These are phyloP conservation scores for Pelvicachromis taeniatus DNA, from an alignment of 2,113 vertebrate genomes.

Conservation along the genomic window DNA sequence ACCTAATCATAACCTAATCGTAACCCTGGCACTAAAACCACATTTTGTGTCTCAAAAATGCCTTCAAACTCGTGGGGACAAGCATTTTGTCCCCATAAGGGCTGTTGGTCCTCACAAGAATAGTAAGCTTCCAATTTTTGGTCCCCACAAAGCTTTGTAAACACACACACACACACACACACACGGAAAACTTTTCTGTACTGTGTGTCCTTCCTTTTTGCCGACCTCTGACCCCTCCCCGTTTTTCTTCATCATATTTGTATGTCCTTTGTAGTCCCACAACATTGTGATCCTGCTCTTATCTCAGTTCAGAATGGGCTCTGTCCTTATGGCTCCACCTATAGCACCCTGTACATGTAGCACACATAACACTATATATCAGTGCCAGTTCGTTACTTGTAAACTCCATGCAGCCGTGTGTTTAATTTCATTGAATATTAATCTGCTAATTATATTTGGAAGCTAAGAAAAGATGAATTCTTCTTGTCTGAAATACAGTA, in stretches of 20 bases:
- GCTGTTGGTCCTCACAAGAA: rapidly evolving
- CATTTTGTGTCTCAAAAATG: background rate
- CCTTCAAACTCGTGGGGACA: rapidly evolving
- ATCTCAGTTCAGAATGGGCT: background rate
- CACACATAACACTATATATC: background rate
- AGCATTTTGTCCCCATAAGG: rapidly evolving
- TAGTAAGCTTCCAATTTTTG: background rate
- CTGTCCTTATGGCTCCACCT: background rate
- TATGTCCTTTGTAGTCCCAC: background rate
- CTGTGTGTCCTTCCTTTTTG: background rate
- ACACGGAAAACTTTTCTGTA: background rate
- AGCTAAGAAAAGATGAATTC: background rate
- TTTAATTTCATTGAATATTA: slow-evolving; percentile 3
- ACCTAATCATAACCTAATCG: background rate
- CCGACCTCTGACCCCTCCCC: background rate
- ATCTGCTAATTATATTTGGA: slow-evolving; percentile 17
- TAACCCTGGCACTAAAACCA: background rate
- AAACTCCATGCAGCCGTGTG: background rate
- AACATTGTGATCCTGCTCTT: background rate
- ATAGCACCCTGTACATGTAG: rapidly evolving
- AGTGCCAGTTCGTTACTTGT: background rate
- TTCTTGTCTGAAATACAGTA: slow-evolving; percentile 27
- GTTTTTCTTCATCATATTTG: background rate
- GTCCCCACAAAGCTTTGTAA: background rate
- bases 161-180: background rate